Base-by-base conservation (phyloP, 2,888 invertebrate species). In the Epistrophella euchroma region DNA sequence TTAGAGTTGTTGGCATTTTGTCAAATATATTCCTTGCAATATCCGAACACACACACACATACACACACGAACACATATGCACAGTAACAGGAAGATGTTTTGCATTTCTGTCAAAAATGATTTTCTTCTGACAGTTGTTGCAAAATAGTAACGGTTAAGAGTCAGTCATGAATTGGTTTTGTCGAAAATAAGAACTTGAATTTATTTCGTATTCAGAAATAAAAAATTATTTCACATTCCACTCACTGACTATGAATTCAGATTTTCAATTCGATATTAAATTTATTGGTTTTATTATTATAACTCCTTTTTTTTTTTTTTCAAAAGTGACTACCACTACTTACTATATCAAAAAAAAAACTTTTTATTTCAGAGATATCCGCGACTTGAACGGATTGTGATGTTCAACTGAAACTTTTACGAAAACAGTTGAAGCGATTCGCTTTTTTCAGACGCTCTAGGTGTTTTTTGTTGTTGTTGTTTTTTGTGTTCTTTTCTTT, bases 311-410 rank as follows among this genome's bases (percentile, higher is more conserved):
- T 19, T 81, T 32, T 56, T 84, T 81, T 22, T 56, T 84, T 83
- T 22, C 50, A 35, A 37, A n/a, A 50, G 13, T 83, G 88, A 81
- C 83, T 88, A 88, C 66, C 77, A 88, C 89, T 92, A 92, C 92
- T 92, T 92, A 92, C 92, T 88, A 89, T 89, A 90, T 90, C 88
- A 89, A 88, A 88, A 89, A 89, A 87, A 91, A 92, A 92, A 74
- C 64, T 91, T 91, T 90, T 90, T 91, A 91, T 90, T 86, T 92
- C 91, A 91, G 91, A 92, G 91, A 91, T 92, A 92, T 93, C 92
- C 92, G 92, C 93, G 93, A 92, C 92, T 93, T 93, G 92, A 92
- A 93, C 93, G 92, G 92, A 92, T 93, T 92, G 92, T 92, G 92
- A 92, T 92, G 92, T 92, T 93, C 93, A 93, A 93, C 92, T 93